Conservation (phyloP, 2,888 invertebrate species). For the Hypsopygia costalis region DNA sequence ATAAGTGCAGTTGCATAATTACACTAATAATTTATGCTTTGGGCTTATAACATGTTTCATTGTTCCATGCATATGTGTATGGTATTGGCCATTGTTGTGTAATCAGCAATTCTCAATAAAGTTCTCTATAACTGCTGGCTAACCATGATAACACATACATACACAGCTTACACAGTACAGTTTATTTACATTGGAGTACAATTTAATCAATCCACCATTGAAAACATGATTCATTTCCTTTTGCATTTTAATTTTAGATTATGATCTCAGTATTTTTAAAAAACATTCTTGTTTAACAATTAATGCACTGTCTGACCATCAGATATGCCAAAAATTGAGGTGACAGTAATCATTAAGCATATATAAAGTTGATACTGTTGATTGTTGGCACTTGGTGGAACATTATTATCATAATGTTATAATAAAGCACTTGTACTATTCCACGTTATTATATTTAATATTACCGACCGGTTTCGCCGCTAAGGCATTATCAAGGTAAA, state of each 20-base stretch:
- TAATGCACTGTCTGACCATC: too few species aligned
- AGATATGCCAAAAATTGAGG: too few species aligned
- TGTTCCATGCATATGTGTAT: slow-evolving; percentile 50
- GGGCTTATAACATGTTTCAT: slow-evolving; percentile 45
- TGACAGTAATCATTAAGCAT: too few species aligned
- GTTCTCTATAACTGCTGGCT: slow-evolving; percentile 52
- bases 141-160: slow-evolving; percentile 51
- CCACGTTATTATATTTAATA: too few species aligned
- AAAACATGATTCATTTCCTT: slow-evolving; percentile 52
- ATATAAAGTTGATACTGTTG: too few species aligned
- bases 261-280: too few species aligned
- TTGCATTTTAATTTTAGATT: slow-evolving; percentile 15
- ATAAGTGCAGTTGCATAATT: slow-evolving; percentile 2
- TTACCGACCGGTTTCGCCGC: too few species aligned
- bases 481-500: too few species aligned
- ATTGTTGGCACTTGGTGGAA: too few species aligned
- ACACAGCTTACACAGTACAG: slow-evolving; percentile 17
- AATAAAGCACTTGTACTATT: too few species aligned
- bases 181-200: background rate
- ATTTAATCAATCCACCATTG: slow-evolving; percentile 60
- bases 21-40: slow-evolving; percentile 1
- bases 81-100: slow-evolving; percentile 67
- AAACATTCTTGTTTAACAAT: too few species aligned
- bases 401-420: too few species aligned
- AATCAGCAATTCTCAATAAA: slow-evolving; percentile 76